Evolutionary conservation across 2,888 invertebrate genomes (phyloP).

Genomic region (Nebria brevicollis): DNA sequence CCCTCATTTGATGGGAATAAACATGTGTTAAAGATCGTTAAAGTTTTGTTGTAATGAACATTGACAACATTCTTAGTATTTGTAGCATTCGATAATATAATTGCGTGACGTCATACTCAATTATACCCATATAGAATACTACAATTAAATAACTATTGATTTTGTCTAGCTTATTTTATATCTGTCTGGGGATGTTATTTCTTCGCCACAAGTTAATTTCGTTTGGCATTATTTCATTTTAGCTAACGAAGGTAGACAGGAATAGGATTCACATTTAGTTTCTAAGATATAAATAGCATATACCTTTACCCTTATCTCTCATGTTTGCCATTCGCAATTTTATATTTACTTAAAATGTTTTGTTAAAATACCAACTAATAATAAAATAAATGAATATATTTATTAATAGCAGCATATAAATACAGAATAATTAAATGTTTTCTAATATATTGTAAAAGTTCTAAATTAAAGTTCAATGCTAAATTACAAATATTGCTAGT

Average conservation of each 20-base stretch:
- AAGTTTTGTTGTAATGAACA: not conserved
- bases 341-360: too few species aligned
- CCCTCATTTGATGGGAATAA: too few species aligned
- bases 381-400: too few species aligned
- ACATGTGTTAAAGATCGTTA: not conserved
- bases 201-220: not conserved
- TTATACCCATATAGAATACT: slow-evolving; percentile 28
- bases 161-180: slow-evolving; percentile 29
- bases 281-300: not conserved
- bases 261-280: not conserved
- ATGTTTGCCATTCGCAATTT: too few species aligned
- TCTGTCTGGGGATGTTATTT: slow-evolving; percentile 29
- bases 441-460: too few species aligned
- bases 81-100: slow-evolving; percentile 31
- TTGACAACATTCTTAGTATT: not conserved
- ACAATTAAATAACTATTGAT: slow-evolving; percentile 43
- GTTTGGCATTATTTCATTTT: not conserved
- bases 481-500: too few species aligned
- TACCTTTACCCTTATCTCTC: too few species aligned
- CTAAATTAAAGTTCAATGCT: too few species aligned
- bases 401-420: too few species aligned
- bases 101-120: slow-evolving; percentile 37
- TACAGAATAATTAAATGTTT: too few species aligned
- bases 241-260: not conserved
- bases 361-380: too few species aligned